A percentile compares a stretch with the other conserved stretches of the same genome.
Evolutionary conservation across 2,113 vertebrate genomes (phyloP).

Genomic region (Silurus glanis): DNA sequence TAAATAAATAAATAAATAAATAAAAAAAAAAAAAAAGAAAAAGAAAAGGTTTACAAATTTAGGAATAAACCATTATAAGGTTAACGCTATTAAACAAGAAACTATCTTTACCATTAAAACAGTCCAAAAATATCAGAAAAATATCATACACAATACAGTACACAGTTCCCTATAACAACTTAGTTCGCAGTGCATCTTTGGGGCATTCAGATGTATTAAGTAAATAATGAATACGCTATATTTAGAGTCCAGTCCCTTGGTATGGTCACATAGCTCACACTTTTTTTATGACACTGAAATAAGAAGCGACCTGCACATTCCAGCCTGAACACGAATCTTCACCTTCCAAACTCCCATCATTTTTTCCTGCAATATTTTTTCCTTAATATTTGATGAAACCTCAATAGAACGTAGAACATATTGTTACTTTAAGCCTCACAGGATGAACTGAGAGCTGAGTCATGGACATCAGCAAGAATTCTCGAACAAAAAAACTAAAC

Average conservation of each 20-base stretch:
- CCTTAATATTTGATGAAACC: constrained; percentile 36
- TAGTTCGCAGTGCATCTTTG: not conserved
- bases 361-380: constrained; percentile 22
- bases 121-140: not conserved
- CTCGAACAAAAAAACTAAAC: constrained; percentile 1
- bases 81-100: not conserved
- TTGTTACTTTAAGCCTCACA: constrained; percentile 9
- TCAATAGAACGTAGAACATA: constrained; percentile 31
- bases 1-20: too few species aligned
- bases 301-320: constrained; percentile 7
- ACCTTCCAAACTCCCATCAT: not conserved
- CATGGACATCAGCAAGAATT: constrained; percentile 1
- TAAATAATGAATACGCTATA: not conserved
- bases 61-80: not conserved
- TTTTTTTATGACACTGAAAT: constrained; percentile 7
- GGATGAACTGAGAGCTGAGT: constrained; percentile 5
- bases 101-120: not conserved
- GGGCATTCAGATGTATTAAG: not conserved
- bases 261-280: not conserved
- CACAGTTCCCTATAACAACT: not conserved
- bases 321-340: not conserved
- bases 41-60: not conserved
- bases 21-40: not conserved
- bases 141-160: not conserved
- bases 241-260: not conserved